A percentile compares a stretch with the other conserved stretches of the same genome.
These are phyloP conservation scores for Apantesis nais DNA, from an alignment of 2,888 invertebrate species.

Conservation along the genomic window DNA sequence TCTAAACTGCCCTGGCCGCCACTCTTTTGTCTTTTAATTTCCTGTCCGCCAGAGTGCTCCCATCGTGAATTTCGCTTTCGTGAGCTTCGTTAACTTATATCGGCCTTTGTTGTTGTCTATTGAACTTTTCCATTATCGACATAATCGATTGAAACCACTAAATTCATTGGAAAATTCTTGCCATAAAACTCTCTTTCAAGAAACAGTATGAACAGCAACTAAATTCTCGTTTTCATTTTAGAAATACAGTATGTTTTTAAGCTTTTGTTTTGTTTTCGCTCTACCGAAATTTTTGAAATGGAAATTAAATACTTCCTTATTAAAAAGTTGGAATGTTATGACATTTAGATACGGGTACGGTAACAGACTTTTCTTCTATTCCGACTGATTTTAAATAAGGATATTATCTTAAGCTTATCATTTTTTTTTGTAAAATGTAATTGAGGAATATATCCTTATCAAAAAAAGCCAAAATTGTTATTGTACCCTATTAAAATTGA, in stretches of 20 bases:
- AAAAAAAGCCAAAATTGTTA: conserved; percentile 21
- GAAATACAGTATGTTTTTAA: conserved; percentile 69
- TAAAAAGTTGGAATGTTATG: conserved; percentile 73
- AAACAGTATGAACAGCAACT: conserved; percentile 64
- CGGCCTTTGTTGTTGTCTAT: conserved; percentile 82
- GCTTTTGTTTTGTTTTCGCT: conserved; percentile 64
- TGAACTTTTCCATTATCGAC: conserved; percentile 83
- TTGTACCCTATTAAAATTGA: conserved; percentile 33
- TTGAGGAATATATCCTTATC: conserved; percentile 24
- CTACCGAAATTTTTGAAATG: conserved; percentile 62
- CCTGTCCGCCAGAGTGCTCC: conserved; percentile 78
- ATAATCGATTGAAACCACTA: conserved; percentile 80
- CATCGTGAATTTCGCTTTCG: conserved; percentile 82
- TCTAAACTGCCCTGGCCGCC: conserved; percentile 76
- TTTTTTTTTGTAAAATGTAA: conserved; percentile 32
- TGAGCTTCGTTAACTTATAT: conserved; percentile 83
- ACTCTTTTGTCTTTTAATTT: conserved; percentile 85
- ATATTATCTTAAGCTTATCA: conserved; percentile 37
- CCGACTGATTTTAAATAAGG: conserved; percentile 42
- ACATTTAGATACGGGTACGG: conserved; percentile 66
- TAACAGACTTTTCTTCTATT: conserved; percentile 60
- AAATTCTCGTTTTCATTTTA: conserved; percentile 68
- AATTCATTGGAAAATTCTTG: conserved; percentile 78
- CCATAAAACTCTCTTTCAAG: conserved; percentile 59
- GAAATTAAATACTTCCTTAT: conserved; percentile 78